These are phyloP conservation scores for Ornithoptera priamus DNA, from an alignment of 2,888 invertebrate genomes.

Conservation along the genomic window DNA sequence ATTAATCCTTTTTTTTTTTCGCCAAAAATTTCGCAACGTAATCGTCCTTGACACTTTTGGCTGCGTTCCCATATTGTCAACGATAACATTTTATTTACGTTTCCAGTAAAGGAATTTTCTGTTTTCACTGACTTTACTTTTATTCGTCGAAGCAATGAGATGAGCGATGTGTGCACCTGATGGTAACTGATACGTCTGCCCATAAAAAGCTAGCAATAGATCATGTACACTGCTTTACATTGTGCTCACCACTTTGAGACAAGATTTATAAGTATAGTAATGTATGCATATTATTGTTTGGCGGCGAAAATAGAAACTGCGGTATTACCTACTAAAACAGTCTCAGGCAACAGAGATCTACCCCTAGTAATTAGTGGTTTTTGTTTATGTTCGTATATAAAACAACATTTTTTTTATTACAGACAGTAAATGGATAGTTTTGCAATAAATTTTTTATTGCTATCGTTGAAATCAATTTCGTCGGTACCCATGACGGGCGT, in stretches of 20 bases:
- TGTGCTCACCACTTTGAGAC: too few species aligned
- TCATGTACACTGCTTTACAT: too few species aligned
- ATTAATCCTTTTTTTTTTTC: constrained; percentile 9
- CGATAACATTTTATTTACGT: constrained; percentile 13
- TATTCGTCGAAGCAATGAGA: too few species aligned
- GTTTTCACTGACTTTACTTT: neutral
- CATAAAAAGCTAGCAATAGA: too few species aligned
- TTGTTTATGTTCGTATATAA: neutral
- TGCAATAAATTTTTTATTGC: constrained; percentile 2
- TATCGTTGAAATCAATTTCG: neutral
- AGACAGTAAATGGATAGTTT: neutral
- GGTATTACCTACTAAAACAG: too few species aligned
- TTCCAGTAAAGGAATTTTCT: constrained; percentile 18
- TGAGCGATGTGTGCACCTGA: too few species aligned
- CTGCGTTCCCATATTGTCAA: constrained; percentile 14
- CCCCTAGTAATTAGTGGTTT: neutral
- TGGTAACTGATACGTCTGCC: too few species aligned
- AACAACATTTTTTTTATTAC: neutral
- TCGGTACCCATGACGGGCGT: neutral
- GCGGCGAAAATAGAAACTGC: too few species aligned
- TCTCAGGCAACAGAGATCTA: too few species aligned
- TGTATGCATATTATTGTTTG: too few species aligned
- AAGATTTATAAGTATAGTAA: too few species aligned
- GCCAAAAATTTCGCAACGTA: constrained; percentile 22
- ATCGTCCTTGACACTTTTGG: constrained; percentile 26